Conservation (phyloP, 1,140 invertebrate species). For the Stegodyphus dumicola region DNA sequence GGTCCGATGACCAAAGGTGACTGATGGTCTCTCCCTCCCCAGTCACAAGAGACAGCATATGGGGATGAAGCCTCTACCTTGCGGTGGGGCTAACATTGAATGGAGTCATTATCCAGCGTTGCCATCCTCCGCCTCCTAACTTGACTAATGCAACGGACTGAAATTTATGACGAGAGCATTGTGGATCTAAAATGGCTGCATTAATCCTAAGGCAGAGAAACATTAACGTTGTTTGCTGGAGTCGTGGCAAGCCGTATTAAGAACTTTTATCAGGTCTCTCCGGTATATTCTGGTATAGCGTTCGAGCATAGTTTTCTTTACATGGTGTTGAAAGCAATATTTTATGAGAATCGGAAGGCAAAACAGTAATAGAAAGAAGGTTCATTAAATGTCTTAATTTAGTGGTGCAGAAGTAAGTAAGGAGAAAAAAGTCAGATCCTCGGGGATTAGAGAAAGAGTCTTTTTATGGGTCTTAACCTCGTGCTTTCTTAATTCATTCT, state of each 20-base stretch:
- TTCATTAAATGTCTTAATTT: slow-evolving; percentile 1
- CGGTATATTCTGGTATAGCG: neutral
- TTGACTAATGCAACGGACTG: slow-evolving; percentile 2
- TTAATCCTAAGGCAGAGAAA: neutral
- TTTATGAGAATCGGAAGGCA: neutral
- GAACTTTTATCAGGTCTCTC: slow-evolving; percentile 1
- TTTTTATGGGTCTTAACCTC: neutral
- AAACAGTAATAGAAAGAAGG: neutral
- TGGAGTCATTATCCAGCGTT: slow-evolving; percentile 12
- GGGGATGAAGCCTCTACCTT: neutral
- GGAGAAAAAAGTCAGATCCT: neutral
- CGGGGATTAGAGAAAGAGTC: neutral
- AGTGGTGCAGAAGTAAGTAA: neutral
- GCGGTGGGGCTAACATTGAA: neutral
- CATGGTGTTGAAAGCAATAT: neutral
- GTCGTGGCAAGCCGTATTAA: neutral
- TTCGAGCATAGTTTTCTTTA: neutral
- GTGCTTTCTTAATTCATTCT: no score
- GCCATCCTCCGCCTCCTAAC: neutral
- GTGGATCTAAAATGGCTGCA: slow-evolving; percentile 5
- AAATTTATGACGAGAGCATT: slow-evolving; percentile 17
- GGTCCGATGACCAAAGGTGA: neutral
- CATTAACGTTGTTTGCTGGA: slow-evolving; percentile 11
- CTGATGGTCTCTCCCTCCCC: no score
- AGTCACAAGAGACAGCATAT: neutral